Evolutionary conservation across 1,140 invertebrate species (phyloP).

Genomic region (Dendrolimus punctatus): DNA sequence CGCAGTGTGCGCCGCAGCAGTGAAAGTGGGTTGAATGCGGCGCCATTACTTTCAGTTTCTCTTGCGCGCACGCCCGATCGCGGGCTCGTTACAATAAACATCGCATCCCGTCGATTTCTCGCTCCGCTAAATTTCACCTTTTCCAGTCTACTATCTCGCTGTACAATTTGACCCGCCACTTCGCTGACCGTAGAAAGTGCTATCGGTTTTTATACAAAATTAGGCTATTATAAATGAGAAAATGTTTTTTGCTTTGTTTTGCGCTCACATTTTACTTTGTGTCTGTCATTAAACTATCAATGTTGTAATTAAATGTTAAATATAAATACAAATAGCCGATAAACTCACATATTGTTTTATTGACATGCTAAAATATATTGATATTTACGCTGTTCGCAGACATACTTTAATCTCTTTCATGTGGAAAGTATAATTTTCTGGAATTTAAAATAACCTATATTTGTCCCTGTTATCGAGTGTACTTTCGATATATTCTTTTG

Average conservation of each 20-base stretch:
- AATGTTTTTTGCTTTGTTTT: not conserved
- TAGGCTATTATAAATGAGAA: constrained; percentile 14
- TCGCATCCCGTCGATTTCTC: constrained; percentile 69
- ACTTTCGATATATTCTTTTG: too few relatives aligned
- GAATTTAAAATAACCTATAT: too few relatives aligned
- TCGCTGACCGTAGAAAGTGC: constrained; percentile 42
- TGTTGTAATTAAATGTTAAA: too few relatives aligned
- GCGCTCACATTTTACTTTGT: not conserved
- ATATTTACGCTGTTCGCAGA: too few relatives aligned
- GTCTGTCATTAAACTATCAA: too few relatives aligned
- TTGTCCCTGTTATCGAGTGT: too few relatives aligned
- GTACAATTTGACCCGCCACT: constrained; percentile 37
- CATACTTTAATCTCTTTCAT: too few relatives aligned
- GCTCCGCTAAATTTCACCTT: constrained; percentile 68
- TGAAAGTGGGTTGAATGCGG: constrained; percentile 67
- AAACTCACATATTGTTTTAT: too few relatives aligned
- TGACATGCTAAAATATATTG: too few relatives aligned
- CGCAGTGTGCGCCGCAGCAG: constrained; percentile 47
- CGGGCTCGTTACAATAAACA: constrained; percentile 67
- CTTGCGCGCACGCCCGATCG: constrained; percentile 56
- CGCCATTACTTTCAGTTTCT: constrained; percentile 68
- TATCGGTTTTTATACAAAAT: constrained; percentile 19
- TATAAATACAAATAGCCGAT: too few relatives aligned
- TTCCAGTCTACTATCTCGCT: constrained; percentile 53
- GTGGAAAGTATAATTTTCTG: too few relatives aligned